A percentile compares a stretch with the other conserved stretches of the same genome.
phyloP scores from a whole-genome alignment of 2,113 vertebrate species.

The Hemibagrus wyckioides region DNA sequence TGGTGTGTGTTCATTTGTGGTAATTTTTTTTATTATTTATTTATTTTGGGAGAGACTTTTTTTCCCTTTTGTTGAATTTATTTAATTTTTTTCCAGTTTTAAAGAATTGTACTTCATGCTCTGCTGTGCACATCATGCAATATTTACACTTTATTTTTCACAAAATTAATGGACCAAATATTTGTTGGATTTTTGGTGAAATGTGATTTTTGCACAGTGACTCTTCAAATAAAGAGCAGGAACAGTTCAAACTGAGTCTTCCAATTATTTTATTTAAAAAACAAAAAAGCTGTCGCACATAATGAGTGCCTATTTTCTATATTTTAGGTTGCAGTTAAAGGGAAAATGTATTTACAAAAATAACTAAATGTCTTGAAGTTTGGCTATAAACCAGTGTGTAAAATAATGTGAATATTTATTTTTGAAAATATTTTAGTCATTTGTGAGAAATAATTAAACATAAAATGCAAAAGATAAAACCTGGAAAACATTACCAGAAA shows the following conservation, averaged over 20 bases:
- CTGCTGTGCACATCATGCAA: background rate
- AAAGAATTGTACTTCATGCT: slow-evolving; percentile 18
- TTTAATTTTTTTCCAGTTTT: background rate
- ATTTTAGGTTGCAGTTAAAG: too few relatives aligned
- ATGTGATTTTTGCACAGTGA: slow-evolving; percentile 1
- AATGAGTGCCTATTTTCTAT: background rate
- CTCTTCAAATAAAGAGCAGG: slow-evolving; percentile 43
- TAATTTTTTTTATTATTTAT: background rate
- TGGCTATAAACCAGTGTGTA: background rate
- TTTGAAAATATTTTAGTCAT: background rate
- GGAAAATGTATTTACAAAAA: too few relatives aligned
- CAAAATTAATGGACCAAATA: background rate
- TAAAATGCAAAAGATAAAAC: too few relatives aligned
- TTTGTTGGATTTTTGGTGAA: slow-evolving; percentile 3
- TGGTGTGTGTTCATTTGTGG: background rate
- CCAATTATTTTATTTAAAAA: background rate
- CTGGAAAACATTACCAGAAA: background rate
- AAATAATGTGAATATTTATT: background rate
- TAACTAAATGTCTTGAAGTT: background rate
- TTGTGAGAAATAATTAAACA: too few relatives aligned
- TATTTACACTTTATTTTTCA: background rate
- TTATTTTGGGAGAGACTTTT: background rate
- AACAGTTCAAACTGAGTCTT: background rate
- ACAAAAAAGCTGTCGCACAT: background rate
- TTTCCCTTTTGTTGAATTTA: background rate